Evolutionary conservation across 2,888 invertebrate genomes (phyloP), one percentile per base, ranked within the genome.

Genomic region (Hydrotaea cyrtoneurina): DNA sequence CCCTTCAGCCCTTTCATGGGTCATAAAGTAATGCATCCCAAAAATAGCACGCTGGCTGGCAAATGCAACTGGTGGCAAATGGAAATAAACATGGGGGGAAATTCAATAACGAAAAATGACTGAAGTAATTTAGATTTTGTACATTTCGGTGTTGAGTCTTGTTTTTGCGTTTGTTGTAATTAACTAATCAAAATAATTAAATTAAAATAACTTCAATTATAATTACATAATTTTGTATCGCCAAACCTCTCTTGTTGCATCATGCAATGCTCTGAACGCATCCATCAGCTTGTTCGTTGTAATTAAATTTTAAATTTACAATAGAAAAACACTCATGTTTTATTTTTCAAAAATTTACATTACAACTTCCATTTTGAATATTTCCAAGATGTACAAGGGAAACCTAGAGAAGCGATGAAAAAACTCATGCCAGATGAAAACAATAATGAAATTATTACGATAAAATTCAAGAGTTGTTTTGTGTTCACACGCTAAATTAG

Each of bases 401-500:
- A 36, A 64, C n/a, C 31, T 31, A 2, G 31, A 31, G 31, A 31
- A 31, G 7, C 31, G 31, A 31, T 8, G 7, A 39, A 39, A 13
- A 39, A 13, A 10, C 50, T 15, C 15, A 50, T 8, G n/a, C 50
- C n/a, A 39, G 17, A 10, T 39, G 31, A 64, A 36, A 64, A 64
- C 64, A 64, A 64, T 64, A 64, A 31, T n/a, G 13, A 66, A 66
- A 66, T 66, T 43, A 66, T 66, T 66, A 21, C 43, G 13, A 43
- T 50, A 50, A 1, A 50, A 50, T 50, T 50, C n/a, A 50, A 50
- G 2, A 50, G 31, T 31, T 31, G 2, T 7, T 4, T 31, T 80
- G 43, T 80, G 43, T 83, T 83, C 83, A 80, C 83, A 83, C 80
- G 74, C 83, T 78, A 62, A 78, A 83, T 78, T 77, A 78, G 50